These are phyloP conservation scores for Platycercus adscitus DNA, from an alignment of 2,113 vertebrate genomes.

Conservation along the genomic window DNA sequence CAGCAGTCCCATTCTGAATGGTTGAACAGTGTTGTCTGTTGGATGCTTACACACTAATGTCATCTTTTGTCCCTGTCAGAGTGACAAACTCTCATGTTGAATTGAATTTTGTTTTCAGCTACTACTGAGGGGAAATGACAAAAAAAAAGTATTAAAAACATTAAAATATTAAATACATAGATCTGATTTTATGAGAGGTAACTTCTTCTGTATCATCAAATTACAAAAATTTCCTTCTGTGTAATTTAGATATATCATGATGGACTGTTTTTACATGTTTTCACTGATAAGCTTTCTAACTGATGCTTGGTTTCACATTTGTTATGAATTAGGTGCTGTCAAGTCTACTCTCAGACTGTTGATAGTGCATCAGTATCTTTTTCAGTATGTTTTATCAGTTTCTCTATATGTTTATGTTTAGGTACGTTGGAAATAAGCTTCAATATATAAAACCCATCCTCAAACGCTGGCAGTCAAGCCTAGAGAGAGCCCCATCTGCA, in stretches of 20 bases:
- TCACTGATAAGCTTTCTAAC: not conserved
- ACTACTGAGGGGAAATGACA: not conserved
- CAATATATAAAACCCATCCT: not conserved
- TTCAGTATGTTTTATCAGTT: not conserved
- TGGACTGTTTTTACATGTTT: not conserved
- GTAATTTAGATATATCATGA: rapidly evolving
- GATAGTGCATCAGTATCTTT: not conserved
- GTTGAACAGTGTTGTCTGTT: not conserved
- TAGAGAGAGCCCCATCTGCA: not conserved
- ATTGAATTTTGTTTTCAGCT: not conserved
- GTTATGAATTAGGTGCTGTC: not conserved
- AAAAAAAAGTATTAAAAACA: not conserved
- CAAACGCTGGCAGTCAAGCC: not conserved
- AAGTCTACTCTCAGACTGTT: not conserved
- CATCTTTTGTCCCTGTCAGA: not conserved
- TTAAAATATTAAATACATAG: not conserved
- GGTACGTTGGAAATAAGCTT: not conserved
- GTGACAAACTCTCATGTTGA: not conserved
- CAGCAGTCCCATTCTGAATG: not conserved
- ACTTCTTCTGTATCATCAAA: not conserved
- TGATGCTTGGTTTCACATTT: not conserved
- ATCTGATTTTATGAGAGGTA: not conserved
- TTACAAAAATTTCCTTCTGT: not conserved
- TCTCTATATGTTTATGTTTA: not conserved
- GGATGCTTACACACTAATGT: not conserved